phyloP scores from a whole-genome alignment of 2,797 vertebrate species.

The Uromys caudimaculatus region DNA sequence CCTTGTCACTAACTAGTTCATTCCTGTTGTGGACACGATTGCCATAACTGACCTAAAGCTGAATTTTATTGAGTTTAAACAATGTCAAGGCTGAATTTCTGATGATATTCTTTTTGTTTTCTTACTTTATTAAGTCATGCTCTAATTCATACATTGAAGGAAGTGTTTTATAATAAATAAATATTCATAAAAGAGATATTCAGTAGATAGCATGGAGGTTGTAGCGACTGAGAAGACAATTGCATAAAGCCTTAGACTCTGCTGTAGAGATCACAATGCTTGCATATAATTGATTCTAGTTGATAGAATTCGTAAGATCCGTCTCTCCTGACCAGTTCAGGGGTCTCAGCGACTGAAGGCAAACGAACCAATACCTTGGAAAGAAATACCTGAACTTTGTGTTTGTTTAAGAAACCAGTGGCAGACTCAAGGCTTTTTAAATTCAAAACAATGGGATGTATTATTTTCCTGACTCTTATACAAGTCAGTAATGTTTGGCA shows the following conservation, averaged over 20 bases:
- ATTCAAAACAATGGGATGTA: not conserved
- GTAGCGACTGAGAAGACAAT: not conserved
- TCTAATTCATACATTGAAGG: not conserved
- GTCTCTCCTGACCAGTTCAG: not conserved
- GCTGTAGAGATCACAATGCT: not conserved
- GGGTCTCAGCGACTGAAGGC: not conserved
- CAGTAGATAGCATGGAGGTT: not conserved
- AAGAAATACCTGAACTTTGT: conserved; percentile 5
- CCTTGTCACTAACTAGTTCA: conserved; percentile 8
- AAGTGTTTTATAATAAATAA: conserved; percentile 41
- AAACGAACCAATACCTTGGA: conserved; percentile 1
- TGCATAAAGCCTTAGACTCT: not conserved
- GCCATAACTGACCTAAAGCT: not conserved
- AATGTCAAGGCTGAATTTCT: conserved; percentile 27
- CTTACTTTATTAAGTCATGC: conserved; percentile 19
- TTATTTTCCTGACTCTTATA: not conserved
- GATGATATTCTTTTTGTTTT: conserved; percentile 6
- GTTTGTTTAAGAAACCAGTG: conserved; percentile 43
- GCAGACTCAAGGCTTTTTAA: not conserved
- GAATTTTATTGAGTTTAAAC: conserved; percentile 50
- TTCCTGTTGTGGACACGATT: not conserved
- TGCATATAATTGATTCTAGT: conserved; percentile 6
- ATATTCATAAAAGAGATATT: conserved; percentile 34
- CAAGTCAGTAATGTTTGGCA: not conserved
- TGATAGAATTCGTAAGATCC: conserved; percentile 19